Percentiles rank a stretch among this genome's conserved stretches.
Conservation (phyloP, 2,113 vertebrate genomes). For the Myotis davidii region DNA sequence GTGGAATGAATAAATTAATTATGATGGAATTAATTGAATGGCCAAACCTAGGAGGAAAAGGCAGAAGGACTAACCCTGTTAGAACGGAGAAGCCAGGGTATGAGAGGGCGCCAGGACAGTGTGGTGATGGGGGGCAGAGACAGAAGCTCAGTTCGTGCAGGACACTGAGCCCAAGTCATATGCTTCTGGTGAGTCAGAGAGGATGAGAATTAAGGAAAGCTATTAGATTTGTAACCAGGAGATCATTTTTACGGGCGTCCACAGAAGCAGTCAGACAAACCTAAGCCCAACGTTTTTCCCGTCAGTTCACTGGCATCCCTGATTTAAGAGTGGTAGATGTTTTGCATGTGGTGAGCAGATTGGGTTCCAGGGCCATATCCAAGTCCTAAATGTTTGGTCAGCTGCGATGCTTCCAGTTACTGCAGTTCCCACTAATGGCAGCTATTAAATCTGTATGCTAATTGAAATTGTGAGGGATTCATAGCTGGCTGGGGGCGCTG, state of each 20-base stretch:
- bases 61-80: background rate
- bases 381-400: background rate
- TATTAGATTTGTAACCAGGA: background rate
- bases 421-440: background rate
- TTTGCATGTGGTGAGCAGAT: background rate
- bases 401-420: background rate
- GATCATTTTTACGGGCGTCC: background rate
- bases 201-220: background rate
- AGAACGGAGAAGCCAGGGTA: background rate
- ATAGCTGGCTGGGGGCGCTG: conserved; percentile 27
- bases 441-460: conserved; percentile 34
- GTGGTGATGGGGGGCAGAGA: background rate
- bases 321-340: background rate
- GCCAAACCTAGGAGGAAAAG: background rate
- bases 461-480: conserved; percentile 46
- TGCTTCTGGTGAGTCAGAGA: background rate
- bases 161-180: background rate
- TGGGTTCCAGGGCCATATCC: background rate
- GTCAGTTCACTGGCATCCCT: background rate
- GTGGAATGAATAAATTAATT: background rate
- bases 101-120: background rate
- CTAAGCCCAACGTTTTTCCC: background rate
- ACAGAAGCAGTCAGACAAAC: background rate
- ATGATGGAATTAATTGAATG: background rate
- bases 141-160: fast-evolving